Evolutionary conservation across 2,888 invertebrate species (phyloP).

Genomic region (Tholera decimalis): DNA sequence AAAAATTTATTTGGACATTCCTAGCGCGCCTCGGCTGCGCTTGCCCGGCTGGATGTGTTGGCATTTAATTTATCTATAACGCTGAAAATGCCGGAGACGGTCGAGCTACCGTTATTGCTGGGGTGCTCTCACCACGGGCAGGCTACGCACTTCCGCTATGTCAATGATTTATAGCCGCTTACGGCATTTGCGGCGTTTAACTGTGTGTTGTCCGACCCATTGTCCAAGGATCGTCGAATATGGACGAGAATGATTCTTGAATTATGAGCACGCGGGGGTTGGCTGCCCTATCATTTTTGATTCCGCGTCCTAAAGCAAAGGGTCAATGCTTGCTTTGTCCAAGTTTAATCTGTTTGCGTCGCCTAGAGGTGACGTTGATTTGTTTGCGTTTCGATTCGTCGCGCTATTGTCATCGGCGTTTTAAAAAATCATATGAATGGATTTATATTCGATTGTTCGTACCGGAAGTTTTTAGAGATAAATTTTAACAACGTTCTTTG

Average conservation of each 20-base stretch:
- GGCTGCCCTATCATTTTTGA: conserved; percentile 81
- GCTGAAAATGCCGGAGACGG: conserved; percentile 85
- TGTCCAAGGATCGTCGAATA: conserved; percentile 85
- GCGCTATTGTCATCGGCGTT: conserved; percentile 66
- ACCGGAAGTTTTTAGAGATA: conserved; percentile 62
- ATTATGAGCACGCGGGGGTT: conserved; percentile 84
- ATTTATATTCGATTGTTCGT: conserved; percentile 56
- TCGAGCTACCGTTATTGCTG: conserved; percentile 85
- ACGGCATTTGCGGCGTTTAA: conserved; percentile 86
- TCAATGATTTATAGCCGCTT: conserved; percentile 88
- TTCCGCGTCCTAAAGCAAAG: conserved; percentile 82
- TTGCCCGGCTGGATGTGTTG: conserved; percentile 85
- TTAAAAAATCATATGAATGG: conserved; percentile 62
- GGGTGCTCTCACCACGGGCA: conserved; percentile 77
- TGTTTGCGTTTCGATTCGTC: conserved; percentile 71
- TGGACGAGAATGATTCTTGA: conserved; percentile 86
- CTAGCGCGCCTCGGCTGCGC: conserved; percentile 83
- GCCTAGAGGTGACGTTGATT: conserved; percentile 75
- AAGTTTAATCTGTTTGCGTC: conserved; percentile 77
- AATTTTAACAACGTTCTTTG: conserved; percentile 59
- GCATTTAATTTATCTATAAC: conserved; percentile 90
- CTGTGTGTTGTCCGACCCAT: conserved; percentile 87
- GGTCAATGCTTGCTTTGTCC: conserved; percentile 78
- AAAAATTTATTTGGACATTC: conserved; percentile 90
- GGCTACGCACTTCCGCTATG: conserved; percentile 90